Conservation (phyloP, 2,888 invertebrate genomes). For the Aleiodes leptofemur region DNA sequence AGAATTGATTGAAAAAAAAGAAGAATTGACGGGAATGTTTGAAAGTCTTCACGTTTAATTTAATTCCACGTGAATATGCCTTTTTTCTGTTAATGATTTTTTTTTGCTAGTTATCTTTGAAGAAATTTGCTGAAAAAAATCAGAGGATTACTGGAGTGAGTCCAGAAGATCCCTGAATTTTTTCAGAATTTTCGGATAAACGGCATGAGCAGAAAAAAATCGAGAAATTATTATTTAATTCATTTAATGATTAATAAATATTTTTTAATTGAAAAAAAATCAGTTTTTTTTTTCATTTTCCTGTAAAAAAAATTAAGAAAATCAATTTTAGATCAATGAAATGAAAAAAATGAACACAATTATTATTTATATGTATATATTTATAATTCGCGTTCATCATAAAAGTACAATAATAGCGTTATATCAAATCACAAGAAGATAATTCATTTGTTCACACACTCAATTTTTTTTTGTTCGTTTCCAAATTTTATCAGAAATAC, state of each 20-base stretch:
- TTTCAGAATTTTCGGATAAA: too few relatives aligned
- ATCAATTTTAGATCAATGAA: too few relatives aligned
- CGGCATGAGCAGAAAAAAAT: background rate
- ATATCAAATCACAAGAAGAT: constrained; percentile 73
- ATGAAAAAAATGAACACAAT: background rate
- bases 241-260: background rate
- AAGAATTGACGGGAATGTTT: constrained; percentile 72
- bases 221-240: background rate
- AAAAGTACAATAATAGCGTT: constrained; percentile 74
- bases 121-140: too few relatives aligned
- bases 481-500: constrained; percentile 59
- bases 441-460: constrained; percentile 70
- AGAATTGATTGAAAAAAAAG: constrained; percentile 75
- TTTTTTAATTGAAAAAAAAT: background rate
- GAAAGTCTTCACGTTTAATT: constrained; percentile 57
- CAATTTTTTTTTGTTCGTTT: constrained; percentile 58
- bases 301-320: too few relatives aligned
- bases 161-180: background rate
- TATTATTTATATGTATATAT: constrained; percentile 69
- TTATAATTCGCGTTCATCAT: constrained; percentile 73
- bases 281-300: too few relatives aligned
- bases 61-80: constrained; percentile 41
- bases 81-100: background rate
- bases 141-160: too few relatives aligned
- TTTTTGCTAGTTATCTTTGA: too few relatives aligned